phyloP scores from a whole-genome alignment of 2,797 vertebrate genomes.

The Poeciliopsis gracilis region DNA sequence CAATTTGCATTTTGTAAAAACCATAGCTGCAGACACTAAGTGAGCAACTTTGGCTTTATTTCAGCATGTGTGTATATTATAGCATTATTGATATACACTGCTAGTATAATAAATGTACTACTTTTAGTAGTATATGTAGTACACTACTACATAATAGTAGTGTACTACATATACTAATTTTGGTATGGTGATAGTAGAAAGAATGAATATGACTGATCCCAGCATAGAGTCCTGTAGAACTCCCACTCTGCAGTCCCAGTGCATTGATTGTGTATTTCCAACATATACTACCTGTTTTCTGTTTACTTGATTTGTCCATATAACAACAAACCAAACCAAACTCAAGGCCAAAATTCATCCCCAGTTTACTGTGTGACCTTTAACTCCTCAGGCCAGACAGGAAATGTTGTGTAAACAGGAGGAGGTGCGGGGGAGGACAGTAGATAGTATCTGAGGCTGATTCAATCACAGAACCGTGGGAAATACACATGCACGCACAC shows the following conservation, averaged over 20 bases:
- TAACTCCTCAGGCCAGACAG: conserved; percentile 63
- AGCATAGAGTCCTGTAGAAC: not conserved
- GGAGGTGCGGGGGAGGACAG: conserved; percentile 52
- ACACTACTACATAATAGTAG: not conserved
- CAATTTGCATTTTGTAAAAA: not conserved
- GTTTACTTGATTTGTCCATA: conserved; percentile 11
- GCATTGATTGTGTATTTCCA: not conserved
- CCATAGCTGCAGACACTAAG: not conserved
- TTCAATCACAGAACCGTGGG: conserved; percentile 70
- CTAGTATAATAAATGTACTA: no score
- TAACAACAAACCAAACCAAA: conserved; percentile 42
- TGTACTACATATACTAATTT: no score
- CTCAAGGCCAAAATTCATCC: conserved; percentile 61
- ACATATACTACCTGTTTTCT: not conserved
- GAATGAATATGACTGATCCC: not conserved
- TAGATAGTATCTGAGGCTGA: conserved; percentile 68
- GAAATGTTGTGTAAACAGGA: conserved; percentile 70
- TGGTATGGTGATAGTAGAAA: not conserved
- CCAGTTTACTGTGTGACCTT: conserved; percentile 55
- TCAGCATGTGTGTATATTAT: not conserved
- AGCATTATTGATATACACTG: not conserved
- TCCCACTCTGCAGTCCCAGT: not conserved
- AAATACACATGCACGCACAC: conserved; percentile 41
- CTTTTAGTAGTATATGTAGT: no score
- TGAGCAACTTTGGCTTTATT: not conserved